These are phyloP conservation scores for Saccostrea glomerata DNA, from an alignment of 1,140 invertebrate species.

Conservation along the genomic window DNA sequence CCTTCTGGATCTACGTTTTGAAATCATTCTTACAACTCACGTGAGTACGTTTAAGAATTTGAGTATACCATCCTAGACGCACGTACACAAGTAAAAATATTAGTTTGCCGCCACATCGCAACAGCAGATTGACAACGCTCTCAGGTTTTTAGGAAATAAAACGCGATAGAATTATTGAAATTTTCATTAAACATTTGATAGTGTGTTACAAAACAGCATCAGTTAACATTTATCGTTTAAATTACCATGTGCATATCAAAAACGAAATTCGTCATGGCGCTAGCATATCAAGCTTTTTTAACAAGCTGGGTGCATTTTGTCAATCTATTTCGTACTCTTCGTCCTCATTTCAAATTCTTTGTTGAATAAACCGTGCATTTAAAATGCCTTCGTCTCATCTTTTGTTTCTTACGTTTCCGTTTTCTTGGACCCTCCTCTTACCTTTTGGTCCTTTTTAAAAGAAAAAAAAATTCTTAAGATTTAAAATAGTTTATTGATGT, in stretches of 20 bases:
- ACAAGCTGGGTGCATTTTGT: not conserved
- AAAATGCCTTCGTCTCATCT: too few species aligned
- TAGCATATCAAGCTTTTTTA: not conserved
- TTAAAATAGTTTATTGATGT: too few species aligned
- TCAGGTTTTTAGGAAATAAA: not conserved
- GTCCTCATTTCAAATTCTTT: not conserved
- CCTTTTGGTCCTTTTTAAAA: too few species aligned
- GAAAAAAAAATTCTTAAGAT: too few species aligned
- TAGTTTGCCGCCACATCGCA: not conserved
- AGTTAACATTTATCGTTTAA: constrained; percentile 10
- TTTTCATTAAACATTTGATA: constrained; percentile 7
- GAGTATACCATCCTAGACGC: not conserved
- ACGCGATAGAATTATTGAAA: constrained; percentile 10
- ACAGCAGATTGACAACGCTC: not conserved
- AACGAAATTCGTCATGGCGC: constrained; percentile 11
- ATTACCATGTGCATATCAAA: not conserved
- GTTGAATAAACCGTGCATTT: too few species aligned
- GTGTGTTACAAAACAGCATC: not conserved
- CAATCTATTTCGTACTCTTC: not conserved
- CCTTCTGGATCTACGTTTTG: not conserved
- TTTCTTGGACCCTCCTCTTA: too few species aligned
- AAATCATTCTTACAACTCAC: not conserved
- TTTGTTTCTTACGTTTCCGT: too few species aligned
- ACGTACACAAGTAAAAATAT: constrained; percentile 7
- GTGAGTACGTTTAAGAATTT: not conserved